These are phyloP conservation scores for Brachionus koreanus DNA, from an alignment of 1,140 invertebrate species.

Conservation along the genomic window DNA sequence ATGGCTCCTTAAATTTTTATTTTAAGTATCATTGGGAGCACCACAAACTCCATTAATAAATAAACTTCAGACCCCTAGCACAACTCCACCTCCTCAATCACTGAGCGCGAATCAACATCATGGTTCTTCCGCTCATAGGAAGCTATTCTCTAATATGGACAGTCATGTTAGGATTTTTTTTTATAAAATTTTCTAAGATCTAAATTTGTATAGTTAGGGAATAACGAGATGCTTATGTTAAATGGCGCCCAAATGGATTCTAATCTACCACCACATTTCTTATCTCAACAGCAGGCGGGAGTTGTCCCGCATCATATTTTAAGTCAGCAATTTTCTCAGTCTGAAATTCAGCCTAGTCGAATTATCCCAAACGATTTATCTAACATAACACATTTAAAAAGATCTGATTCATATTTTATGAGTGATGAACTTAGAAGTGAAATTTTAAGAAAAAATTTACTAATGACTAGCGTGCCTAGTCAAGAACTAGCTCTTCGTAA, in stretches of 20 bases:
- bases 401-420: slow-evolving; percentile 44
- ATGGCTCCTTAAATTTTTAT: neutral
- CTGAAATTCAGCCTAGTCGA: slow-evolving; percentile 32
- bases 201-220: neutral
- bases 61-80: slow-evolving; percentile 13
- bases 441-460: slow-evolving; percentile 36
- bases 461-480: neutral
- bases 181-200: neutral
- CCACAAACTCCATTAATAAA: slow-evolving; percentile 2
- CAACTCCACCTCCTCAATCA: slow-evolving; percentile 19
- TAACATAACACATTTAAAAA: slow-evolving; percentile 33
- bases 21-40: neutral
- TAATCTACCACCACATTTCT: neutral
- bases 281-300: neutral
- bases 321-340: neutral
- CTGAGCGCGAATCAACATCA: neutral
- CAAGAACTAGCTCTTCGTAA: slow-evolving; percentile 32
- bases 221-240: slow-evolving; percentile 11
- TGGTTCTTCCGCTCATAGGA: slow-evolving; percentile 16
- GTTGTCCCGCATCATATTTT: neutral
- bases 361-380: slow-evolving; percentile 9
- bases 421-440: slow-evolving; percentile 43
- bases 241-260: neutral
- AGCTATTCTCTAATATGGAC: slow-evolving; percentile 2
- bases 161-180: neutral